Percentiles rank a stretch among this genome's conserved stretches.
phyloP scores from a whole-genome alignment of 2,797 vertebrate species.

The Centropyge bicolor region DNA sequence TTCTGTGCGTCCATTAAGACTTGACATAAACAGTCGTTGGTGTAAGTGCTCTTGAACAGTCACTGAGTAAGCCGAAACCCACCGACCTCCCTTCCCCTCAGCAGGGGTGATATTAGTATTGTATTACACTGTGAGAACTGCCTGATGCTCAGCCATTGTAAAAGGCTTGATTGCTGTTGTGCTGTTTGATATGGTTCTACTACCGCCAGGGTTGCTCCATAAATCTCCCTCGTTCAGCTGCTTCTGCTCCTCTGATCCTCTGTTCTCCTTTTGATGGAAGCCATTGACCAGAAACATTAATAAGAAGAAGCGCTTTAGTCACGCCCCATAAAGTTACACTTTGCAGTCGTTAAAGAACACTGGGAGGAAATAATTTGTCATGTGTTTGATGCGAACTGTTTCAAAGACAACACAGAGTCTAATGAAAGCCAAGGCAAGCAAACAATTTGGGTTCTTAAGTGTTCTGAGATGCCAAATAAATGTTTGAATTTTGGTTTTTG shows the following conservation, averaged over 20 bases:
- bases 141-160: conserved; percentile 69
- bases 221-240: conserved; percentile 75
- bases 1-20: conserved; percentile 47
- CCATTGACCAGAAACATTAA: conserved; percentile 78
- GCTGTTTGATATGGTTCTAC: conserved; percentile 62
- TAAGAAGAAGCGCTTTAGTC: conserved; percentile 79
- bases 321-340: conserved; percentile 76
- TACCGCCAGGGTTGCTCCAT: conserved; percentile 62
- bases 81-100: conserved; percentile 46
- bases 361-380: conserved; percentile 59
- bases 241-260: conserved; percentile 58
- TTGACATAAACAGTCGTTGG: conserved; percentile 41
- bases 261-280: conserved; percentile 72
- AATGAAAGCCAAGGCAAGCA: conserved; percentile 42
- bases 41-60: conserved; percentile 54
- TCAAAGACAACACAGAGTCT: conserved; percentile 37
- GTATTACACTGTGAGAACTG: conserved; percentile 62
- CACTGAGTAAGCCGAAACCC: conserved; percentile 51
- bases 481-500: conserved; percentile 40
- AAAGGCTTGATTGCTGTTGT: conserved; percentile 70
- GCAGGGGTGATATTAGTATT: conserved; percentile 62
- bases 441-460: conserved; percentile 25
- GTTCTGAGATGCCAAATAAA: conserved; percentile 18
- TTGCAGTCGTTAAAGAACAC: conserved; percentile 66
- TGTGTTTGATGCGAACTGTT: conserved; percentile 50